Conservation (phyloP, 2,113 vertebrate species). For the Phylloscopus whistleri region DNA sequence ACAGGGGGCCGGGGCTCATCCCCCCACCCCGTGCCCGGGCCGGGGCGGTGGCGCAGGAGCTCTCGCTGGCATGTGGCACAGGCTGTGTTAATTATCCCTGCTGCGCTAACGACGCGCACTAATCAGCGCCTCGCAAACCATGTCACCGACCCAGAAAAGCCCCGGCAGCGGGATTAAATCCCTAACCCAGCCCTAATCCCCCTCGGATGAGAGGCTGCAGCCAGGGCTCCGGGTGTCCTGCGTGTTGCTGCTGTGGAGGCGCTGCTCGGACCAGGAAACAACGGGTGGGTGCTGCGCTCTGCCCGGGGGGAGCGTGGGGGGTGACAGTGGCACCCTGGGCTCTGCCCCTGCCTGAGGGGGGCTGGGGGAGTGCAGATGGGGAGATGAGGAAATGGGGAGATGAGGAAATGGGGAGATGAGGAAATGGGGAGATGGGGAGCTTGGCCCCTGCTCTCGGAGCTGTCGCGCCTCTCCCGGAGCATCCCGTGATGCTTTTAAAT, state of each 20-base stretch:
- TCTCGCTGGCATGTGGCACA: neutral
- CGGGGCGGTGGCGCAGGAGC: fast-evolving
- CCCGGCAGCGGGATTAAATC: constrained; percentile 7
- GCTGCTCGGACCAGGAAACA: fast-evolving
- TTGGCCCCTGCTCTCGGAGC: fast-evolving
- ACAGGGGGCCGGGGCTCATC: fast-evolving
- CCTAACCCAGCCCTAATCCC: constrained; percentile 15
- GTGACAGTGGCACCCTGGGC: neutral
- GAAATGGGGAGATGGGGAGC: neutral
- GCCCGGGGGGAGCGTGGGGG: neutral
- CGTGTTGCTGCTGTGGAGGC: fast-evolving
- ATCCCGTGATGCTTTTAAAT: neutral
- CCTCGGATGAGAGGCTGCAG: neutral
- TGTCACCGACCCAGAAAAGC: constrained; percentile 43
- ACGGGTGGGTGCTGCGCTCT: neutral
- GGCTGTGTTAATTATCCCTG: neutral
- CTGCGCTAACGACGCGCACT: neutral
- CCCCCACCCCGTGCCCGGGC: fast-evolving
- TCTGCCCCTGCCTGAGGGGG: neutral
- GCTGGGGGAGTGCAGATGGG: fast-evolving
- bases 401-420: too few species aligned
- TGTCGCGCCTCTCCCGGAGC: fast-evolving
- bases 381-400: fast-evolving
- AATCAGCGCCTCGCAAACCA: neutral
- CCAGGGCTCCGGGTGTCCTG: fast-evolving